A percentile compares a stretch with the other conserved stretches of the same genome.
These are phyloP conservation scores for Staurois parvus DNA, from an alignment of 2,797 vertebrate genomes.

Conservation along the genomic window DNA sequence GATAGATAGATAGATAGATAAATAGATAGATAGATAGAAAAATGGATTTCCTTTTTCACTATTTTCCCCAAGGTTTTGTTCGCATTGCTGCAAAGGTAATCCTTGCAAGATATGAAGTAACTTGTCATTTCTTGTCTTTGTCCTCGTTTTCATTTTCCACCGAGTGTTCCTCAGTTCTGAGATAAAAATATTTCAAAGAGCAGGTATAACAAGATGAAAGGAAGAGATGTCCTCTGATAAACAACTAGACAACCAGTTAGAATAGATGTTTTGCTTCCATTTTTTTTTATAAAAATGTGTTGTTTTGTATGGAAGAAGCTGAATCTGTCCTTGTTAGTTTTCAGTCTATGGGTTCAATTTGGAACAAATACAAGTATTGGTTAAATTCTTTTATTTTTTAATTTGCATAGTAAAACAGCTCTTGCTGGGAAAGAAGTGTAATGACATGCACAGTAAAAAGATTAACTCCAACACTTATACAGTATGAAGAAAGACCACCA, in stretches of 20 bases:
- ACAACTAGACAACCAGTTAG: constrained; percentile 52
- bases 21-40: neutral
- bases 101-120: constrained; percentile 25
- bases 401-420: no score
- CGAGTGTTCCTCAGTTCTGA: constrained; percentile 46
- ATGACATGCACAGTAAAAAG: no score
- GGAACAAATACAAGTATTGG: no score
- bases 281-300: constrained; percentile 25
- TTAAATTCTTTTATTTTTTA: no score
- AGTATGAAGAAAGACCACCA: no score
- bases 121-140: constrained; percentile 50
- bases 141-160: constrained; percentile 49
- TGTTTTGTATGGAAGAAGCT: neutral
- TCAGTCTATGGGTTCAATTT: no score
- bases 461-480: no score
- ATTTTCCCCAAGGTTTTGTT: neutral
- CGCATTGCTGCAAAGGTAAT: constrained; percentile 11
- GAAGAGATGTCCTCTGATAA: constrained; percentile 42
- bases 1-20: no score
- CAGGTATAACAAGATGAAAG: constrained; percentile 56
- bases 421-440: no score
- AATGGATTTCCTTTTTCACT: neutral
- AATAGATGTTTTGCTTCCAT: constrained; percentile 33
- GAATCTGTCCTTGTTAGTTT: neutral
- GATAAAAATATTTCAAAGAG: constrained; percentile 54